These are phyloP conservation scores for Luffia ferchaultella DNA, from an alignment of 2,888 invertebrate species.

Conservation along the genomic window DNA sequence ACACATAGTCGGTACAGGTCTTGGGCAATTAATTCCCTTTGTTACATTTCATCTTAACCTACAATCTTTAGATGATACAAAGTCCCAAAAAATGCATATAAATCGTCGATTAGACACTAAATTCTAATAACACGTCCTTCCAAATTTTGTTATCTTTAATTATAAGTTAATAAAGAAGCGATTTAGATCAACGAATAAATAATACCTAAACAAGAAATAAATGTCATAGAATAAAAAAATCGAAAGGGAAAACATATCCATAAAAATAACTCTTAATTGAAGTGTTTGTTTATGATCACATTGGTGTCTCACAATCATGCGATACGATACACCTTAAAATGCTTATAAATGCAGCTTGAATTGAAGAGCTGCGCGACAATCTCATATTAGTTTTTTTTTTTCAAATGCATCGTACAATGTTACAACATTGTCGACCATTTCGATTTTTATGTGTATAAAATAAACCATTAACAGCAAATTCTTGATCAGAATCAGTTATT, in stretches of 20 bases:
- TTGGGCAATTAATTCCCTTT: not conserved
- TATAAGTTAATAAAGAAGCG: not conserved
- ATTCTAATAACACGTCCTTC: conserved; percentile 41
- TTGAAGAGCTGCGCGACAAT: conserved; percentile 22
- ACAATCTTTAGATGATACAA: conserved; percentile 20
- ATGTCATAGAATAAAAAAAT: not conserved
- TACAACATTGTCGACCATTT: conserved; percentile 47
- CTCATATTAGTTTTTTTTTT: conserved; percentile 28
- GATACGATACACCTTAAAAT: conserved; percentile 21
- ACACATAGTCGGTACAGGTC: conserved; percentile 29
- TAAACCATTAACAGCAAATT: conserved; percentile 44
- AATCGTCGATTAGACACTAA: conserved; percentile 53
- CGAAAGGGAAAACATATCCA: not conserved
- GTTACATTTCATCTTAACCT: conserved; percentile 19
- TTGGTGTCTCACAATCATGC: conserved; percentile 21
- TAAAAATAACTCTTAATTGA: conserved; percentile 19
- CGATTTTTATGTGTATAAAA: conserved; percentile 25
- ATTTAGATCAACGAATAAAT: not conserved
- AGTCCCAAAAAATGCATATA: conserved; percentile 28
- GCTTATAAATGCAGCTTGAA: conserved; percentile 35
- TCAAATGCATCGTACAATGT: conserved; percentile 48
- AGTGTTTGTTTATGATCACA: conserved; percentile 49
- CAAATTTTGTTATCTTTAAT: not conserved
- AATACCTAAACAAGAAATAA: not conserved
- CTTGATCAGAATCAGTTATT: conserved; percentile 39